phyloP scores from a whole-genome alignment of 2,113 vertebrate genomes.

The Eulemur rufifrons region DNA sequence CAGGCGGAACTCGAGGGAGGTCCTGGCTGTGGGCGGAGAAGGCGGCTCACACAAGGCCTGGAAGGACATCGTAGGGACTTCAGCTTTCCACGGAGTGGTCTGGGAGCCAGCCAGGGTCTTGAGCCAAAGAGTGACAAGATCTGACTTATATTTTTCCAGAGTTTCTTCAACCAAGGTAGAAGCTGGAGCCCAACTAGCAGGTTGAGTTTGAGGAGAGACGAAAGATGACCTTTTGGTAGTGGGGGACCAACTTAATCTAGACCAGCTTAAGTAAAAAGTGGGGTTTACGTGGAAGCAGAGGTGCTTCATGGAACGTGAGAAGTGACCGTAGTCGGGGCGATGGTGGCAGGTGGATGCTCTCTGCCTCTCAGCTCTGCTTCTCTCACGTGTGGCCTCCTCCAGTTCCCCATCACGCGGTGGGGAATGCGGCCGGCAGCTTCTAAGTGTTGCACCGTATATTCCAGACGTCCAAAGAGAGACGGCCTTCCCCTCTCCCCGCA shows the following conservation, averaged over 20 bases:
- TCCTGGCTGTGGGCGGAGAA: fast-evolving
- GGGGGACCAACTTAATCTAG: not conserved
- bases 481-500: fast-evolving
- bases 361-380: not conserved
- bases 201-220: not conserved
- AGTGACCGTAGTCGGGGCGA: fast-evolving
- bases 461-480: not conserved
- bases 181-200: not conserved
- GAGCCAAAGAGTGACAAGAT: too few species aligned
- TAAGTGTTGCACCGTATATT: fast-evolving
- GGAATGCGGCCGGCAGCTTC: fast-evolving
- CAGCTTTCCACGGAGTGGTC: not conserved
- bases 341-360: too few species aligned
- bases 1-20: fast-evolving
- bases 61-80: fast-evolving
- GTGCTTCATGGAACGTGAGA: not conserved
- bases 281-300: not conserved
- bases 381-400: fast-evolving
- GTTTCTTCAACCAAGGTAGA: fast-evolving
- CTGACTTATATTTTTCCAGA: not conserved
- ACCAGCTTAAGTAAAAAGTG: not conserved
- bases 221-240: not conserved
- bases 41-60: fast-evolving
- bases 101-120: fast-evolving
- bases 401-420: fast-evolving